Evolutionary conservation across 2,113 vertebrate genomes (phyloP), one percentile per base, ranked within the genome.

Genomic region (Lanius collurio): DNA sequence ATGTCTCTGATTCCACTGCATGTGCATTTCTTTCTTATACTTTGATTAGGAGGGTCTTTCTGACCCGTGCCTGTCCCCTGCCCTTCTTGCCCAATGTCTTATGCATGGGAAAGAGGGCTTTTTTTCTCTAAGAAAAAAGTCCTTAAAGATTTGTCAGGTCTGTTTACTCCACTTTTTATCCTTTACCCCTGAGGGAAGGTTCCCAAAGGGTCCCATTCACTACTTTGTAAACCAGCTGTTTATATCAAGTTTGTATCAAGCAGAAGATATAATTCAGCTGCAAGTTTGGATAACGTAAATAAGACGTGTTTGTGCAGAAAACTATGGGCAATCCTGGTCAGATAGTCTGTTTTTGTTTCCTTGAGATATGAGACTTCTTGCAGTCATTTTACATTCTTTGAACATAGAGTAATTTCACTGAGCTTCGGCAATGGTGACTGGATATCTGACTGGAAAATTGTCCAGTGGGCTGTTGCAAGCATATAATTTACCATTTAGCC

Each of bases 371-470:
- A 69, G 37, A 73, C 76, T 96, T 94, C 63, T 47, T 60, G 37
- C 19, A 74, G 49, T 69, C 13, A 50, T 83, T 87, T 85, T 52
- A 41, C 15, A 47, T 90, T 94, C 78, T 60, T 18, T 56, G 56
- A 67, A 68, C n/a, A 39, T 2, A 7, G 68, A 74, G 46, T 70
- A 55, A 86, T 93, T 94, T 92, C 35, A 67, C 39, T 50, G 67
- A 77, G n/a, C 35, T 92, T 89, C 57, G 83, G 42, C 68, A 62
- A 35, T 31, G 59, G 42, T 86, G 59, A 62, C 41, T 69, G n/a
- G 68, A 62, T 80, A 55, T 56, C 68, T 92, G 83, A 74, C 74
- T 97, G 95, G 74, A 96, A 96, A 83, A 95, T 39, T 93, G 83
- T 93, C 94, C 87, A 90, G 47, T 65, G 74, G 80, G 55, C 87